A percentile compares a stretch with the other conserved stretches of the same genome.
Conservation (phyloP, 2,797 vertebrate species). For the Hydrophis major region DNA sequence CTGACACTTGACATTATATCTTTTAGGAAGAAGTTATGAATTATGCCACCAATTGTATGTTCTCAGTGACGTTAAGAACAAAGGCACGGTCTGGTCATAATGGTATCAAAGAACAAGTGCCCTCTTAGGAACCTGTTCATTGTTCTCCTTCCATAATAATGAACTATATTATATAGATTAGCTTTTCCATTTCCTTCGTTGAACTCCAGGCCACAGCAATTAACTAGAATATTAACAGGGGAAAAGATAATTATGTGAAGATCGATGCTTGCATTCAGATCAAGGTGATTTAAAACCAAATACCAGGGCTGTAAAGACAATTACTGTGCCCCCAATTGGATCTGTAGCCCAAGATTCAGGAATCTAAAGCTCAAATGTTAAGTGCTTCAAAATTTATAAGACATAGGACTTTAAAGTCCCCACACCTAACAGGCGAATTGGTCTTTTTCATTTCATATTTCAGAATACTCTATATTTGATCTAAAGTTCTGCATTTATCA, state of each 20-base stretch:
- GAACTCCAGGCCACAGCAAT: neutral
- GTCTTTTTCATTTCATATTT: neutral
- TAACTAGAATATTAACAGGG: neutral
- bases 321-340: neutral
- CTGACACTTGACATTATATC: constrained; percentile 9
- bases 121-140: neutral
- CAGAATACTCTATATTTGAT: neutral
- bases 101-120: neutral
- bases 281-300: neutral
- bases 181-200: neutral
- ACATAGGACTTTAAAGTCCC: neutral
- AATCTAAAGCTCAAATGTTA: neutral
- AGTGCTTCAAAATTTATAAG: neutral
- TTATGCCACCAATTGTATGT: neutral
- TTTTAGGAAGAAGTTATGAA: neutral
- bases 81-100: neutral
- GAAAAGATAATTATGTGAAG: constrained; percentile 3
- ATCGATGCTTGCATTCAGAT: neutral
- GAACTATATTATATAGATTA: neutral
- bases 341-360: neutral
- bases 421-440: neutral
- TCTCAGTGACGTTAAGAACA: neutral
- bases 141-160: constrained; percentile 5
- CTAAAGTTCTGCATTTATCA: neutral
- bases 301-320: neutral